A percentile compares a stretch with the other conserved stretches of the same genome.
Conservation (phyloP, 2,113 vertebrate species). For the Rhagologus leucostigma region DNA sequence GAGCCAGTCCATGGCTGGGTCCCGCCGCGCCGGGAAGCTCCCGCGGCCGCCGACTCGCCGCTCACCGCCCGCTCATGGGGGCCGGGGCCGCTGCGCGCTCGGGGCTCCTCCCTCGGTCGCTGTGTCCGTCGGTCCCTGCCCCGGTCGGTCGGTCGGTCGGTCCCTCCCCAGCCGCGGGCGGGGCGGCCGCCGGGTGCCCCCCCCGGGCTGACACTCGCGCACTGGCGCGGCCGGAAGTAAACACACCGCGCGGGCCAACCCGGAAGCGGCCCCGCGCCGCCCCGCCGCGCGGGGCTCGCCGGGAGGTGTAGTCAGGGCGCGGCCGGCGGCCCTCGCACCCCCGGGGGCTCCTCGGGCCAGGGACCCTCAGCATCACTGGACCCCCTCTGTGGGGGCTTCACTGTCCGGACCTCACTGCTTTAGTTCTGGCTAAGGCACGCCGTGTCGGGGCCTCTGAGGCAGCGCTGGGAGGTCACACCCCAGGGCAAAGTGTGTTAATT, state of each 20-base stretch:
- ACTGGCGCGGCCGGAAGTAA: too few species aligned
- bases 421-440: rapidly evolving
- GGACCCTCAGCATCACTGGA: rapidly evolving
- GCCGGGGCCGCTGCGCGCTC: background rate
- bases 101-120: background rate
- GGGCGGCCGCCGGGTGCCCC: too few species aligned
- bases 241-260: too few species aligned
- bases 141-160: background rate
- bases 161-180: background rate
- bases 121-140: background rate
- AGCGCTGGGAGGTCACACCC: rapidly evolving
- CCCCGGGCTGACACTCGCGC: too few species aligned
- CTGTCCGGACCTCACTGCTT: rapidly evolving
- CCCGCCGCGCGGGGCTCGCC: background rate
- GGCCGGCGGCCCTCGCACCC: rapidly evolving
- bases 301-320: background rate
- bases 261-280: too few species aligned
- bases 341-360: background rate
- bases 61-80: slow-evolving; percentile 33
- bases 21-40: slow-evolving; percentile 25
- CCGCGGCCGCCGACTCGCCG: background rate
- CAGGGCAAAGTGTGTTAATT: background rate
- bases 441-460: rapidly evolving
- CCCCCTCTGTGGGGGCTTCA: background rate
- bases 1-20: slow-evolving; percentile 83